A percentile compares a stretch with the other conserved stretches of the same genome.
phyloP scores from a whole-genome alignment of 2,113 vertebrate species.

The Hemibagrus wyckioides region DNA sequence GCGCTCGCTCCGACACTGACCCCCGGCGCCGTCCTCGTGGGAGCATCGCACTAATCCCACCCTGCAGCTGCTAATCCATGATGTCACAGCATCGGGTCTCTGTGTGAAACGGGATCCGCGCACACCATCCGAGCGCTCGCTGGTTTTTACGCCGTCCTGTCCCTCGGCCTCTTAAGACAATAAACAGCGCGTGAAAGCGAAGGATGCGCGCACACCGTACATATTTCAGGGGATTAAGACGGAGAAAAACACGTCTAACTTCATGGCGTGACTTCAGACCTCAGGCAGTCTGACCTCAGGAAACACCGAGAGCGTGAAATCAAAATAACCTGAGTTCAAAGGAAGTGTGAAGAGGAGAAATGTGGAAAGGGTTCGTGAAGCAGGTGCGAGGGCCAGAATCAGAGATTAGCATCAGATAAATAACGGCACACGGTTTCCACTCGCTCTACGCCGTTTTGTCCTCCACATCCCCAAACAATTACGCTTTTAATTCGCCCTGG shows the following conservation, averaged over 20 bases:
- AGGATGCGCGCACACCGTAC: constrained; percentile 7
- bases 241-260: constrained; percentile 30
- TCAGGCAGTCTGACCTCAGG: constrained; percentile 21
- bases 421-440: constrained; percentile 15
- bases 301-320: constrained; percentile 2
- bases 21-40: not conserved
- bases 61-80: constrained; percentile 42
- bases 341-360: constrained; percentile 33
- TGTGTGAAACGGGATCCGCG: constrained; percentile 16
- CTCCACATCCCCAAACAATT: constrained; percentile 20
- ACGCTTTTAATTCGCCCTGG: not conserved
- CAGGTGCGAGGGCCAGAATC: constrained; percentile 30
- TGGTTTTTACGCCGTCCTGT: not conserved
- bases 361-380: constrained; percentile 15
- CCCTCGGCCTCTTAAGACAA: constrained; percentile 22
- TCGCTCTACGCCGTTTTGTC: not conserved
- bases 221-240: constrained; percentile 28
- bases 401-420: constrained; percentile 15
- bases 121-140: not conserved
- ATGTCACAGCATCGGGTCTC: constrained; percentile 30
- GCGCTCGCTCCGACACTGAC: not conserved
- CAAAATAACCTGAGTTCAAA: constrained; percentile 38
- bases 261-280: constrained; percentile 31
- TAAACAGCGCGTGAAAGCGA: constrained; percentile 23
- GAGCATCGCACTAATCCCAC: constrained; percentile 2